These are phyloP conservation scores for Norana najaformis DNA, from an alignment of 2,888 invertebrate genomes.

Conservation along the genomic window DNA sequence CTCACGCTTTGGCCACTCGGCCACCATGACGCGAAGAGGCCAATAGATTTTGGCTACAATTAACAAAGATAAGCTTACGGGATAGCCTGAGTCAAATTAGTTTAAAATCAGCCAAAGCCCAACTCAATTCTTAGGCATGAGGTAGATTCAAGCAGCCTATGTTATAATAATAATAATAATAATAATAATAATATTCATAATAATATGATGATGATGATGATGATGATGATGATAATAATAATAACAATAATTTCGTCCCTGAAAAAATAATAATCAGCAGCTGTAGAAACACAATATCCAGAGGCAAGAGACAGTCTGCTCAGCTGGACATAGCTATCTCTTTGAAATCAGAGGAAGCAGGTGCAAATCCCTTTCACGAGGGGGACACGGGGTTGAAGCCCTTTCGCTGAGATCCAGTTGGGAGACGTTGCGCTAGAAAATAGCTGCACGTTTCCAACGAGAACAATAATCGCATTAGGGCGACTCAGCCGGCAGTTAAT, in stretches of 20 bases:
- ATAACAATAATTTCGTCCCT: slow-evolving; percentile 21
- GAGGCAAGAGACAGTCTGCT: background rate
- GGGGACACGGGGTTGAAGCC: background rate
- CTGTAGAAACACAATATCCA: background rate
- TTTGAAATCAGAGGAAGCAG: background rate
- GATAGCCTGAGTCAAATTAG: too few relatives aligned
- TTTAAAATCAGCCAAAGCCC: too few relatives aligned
- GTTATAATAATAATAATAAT: slow-evolving; percentile 25
- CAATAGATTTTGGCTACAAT: too few relatives aligned
- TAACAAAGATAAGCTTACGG: too few relatives aligned
- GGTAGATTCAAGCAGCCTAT: too few relatives aligned
- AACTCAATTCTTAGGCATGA: too few relatives aligned
- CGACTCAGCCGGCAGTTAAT: background rate
- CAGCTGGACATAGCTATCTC: background rate
- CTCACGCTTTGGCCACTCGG: too few relatives aligned
- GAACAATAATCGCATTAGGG: background rate
- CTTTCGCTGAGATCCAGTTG: background rate
- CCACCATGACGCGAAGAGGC: too few relatives aligned
- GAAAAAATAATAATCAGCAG: background rate
- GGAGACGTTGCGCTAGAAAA: background rate
- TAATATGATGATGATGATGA: slow-evolving; percentile 32
- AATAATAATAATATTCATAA: slow-evolving; percentile 30
- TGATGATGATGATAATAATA: slow-evolving; percentile 32
- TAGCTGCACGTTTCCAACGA: background rate
- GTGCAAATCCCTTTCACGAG: background rate